phyloP scores from a whole-genome alignment of 2,797 vertebrate species.

The Halcyon chelicuti region DNA sequence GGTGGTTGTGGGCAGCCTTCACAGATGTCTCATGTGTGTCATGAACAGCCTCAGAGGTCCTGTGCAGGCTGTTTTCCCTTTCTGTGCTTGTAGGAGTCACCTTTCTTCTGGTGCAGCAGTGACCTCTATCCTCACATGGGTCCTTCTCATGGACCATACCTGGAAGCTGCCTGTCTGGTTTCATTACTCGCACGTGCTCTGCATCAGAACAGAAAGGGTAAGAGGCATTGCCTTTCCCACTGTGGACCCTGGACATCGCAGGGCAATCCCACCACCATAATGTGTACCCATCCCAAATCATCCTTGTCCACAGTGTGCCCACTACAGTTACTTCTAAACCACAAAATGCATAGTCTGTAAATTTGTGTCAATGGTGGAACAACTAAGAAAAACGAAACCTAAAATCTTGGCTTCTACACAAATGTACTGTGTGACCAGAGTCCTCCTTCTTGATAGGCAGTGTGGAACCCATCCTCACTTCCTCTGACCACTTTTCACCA shows the following conservation, averaged over 20 bases:
- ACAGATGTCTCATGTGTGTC: rapidly evolving
- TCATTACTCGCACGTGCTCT: background rate
- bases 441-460: background rate
- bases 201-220: background rate
- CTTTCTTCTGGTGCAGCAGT: background rate
- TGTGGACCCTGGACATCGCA: background rate
- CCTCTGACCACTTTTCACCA: background rate
- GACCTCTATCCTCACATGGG: background rate
- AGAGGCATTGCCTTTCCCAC: background rate
- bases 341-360: background rate
- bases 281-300: background rate
- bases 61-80: background rate
- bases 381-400: background rate
- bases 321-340: background rate
- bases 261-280: background rate
- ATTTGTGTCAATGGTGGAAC: background rate
- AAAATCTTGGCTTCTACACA: background rate
- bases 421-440: background rate
- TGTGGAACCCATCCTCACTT: background rate
- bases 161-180: background rate
- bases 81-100: background rate
- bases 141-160: background rate
- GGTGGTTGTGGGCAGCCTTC: background rate
- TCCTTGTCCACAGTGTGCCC: background rate
- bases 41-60: background rate